phyloP scores from a whole-genome alignment of 1,140 invertebrate genomes.

The Periplaneta americana region DNA sequence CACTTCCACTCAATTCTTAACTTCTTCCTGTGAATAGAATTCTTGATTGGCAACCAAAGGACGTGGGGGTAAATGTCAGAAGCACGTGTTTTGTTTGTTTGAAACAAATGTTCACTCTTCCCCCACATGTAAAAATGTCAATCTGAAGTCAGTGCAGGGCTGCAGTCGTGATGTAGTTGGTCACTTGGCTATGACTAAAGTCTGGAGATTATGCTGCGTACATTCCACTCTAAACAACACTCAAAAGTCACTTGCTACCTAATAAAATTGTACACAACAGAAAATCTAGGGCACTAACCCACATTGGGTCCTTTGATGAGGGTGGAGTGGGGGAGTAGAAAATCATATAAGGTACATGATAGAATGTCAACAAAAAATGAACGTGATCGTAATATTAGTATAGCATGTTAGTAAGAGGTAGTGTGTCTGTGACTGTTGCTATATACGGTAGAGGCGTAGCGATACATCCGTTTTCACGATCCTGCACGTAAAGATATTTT shows the following conservation, averaged over 20 bases:
- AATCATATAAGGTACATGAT: background rate
- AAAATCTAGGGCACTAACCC: background rate
- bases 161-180: background rate
- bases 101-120: background rate
- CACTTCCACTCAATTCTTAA: background rate
- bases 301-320: background rate
- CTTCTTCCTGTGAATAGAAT: too few relatives aligned
- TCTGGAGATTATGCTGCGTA: background rate
- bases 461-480: background rate
- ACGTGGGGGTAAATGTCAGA: background rate
- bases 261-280: background rate
- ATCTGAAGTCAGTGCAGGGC: background rate
- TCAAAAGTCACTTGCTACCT: background rate
- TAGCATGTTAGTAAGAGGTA: too few relatives aligned
- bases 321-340: background rate
- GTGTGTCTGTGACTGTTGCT: background rate
- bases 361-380: background rate
- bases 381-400: background rate
- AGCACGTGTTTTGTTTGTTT: background rate
- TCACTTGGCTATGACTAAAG: background rate
- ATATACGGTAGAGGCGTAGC: background rate
- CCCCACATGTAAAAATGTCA: background rate
- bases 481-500: background rate
- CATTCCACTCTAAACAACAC: background rate
- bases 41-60: too few relatives aligned